Percentiles rank a stretch among this genome's conserved stretches.
phyloP scores from a whole-genome alignment of 2,888 invertebrate species.

The Nymphalis c-album region DNA sequence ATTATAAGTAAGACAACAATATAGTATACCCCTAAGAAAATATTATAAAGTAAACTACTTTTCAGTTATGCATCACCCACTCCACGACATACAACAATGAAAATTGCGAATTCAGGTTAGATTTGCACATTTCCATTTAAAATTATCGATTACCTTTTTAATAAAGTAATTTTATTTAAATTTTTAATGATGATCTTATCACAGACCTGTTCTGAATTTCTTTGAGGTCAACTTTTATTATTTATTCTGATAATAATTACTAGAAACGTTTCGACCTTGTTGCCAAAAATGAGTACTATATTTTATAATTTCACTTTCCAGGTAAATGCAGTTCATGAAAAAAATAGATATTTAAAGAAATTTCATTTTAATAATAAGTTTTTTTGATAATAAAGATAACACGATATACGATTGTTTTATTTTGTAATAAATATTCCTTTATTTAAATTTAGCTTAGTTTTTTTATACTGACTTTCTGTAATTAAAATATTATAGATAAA shows the following conservation, averaged over 20 bases:
- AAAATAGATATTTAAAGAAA: too few relatives aligned
- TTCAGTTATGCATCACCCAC: not conserved
- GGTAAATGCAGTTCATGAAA: constrained; percentile 6
- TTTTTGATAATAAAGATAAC: too few relatives aligned
- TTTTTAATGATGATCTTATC: constrained; percentile 63
- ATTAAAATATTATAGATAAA: too few relatives aligned
- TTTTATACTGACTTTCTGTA: too few relatives aligned
- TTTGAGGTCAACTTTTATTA: constrained; percentile 58
- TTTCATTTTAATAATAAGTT: too few relatives aligned
- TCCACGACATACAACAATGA: not conserved
- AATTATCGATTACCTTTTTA: not conserved
- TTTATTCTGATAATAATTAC: constrained; percentile 44
- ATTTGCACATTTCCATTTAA: not conserved
- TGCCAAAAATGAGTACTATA: not conserved
- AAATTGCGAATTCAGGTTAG: not conserved
- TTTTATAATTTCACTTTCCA: constrained; percentile 17
- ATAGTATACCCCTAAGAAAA: too few relatives aligned
- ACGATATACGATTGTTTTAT: too few relatives aligned
- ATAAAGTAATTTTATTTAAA: not conserved
- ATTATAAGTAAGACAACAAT: not conserved
- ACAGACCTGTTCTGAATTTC: constrained; percentile 79
- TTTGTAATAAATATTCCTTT: too few relatives aligned
- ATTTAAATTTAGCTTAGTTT: too few relatives aligned
- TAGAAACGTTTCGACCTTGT: not conserved
- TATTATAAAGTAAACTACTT: not conserved